phyloP scores from a whole-genome alignment of 2,797 vertebrate species.

The Morelia viridis region DNA sequence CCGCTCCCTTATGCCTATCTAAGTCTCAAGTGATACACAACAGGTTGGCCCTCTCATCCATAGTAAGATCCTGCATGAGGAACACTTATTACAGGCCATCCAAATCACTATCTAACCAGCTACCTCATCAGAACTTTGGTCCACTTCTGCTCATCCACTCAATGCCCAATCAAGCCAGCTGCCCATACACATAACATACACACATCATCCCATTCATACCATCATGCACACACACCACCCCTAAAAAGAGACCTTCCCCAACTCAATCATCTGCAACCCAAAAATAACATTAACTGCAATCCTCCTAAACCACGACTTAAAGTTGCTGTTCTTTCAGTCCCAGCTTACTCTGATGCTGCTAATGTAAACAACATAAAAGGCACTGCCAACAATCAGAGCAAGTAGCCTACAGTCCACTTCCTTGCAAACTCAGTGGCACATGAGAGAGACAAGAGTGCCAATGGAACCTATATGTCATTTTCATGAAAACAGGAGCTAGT shows the following conservation, averaged over 20 bases:
- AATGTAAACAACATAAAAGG: not conserved
- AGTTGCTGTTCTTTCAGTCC: not conserved
- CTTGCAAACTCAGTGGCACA: not conserved
- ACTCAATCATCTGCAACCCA: not conserved
- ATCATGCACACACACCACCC: no score
- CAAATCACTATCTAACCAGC: not conserved
- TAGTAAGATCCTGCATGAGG: not conserved
- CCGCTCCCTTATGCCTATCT: not conserved
- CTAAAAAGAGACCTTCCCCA: not conserved
- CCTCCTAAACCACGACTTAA: not conserved
- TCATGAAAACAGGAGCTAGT: constrained; percentile 59
- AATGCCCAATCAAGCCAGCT: not conserved
- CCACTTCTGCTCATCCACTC: not conserved
- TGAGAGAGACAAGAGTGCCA: constrained; percentile 58
- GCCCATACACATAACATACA: not conserved
- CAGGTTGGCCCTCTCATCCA: not conserved
- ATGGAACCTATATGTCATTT: constrained; percentile 66
- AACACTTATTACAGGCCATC: not conserved
- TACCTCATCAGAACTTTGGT: not conserved
- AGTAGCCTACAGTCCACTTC: not conserved
- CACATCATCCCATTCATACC: not conserved
- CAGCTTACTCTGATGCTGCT: not conserved
- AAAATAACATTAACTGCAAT: not conserved
- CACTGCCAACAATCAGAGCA: not conserved
- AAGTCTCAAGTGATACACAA: not conserved